Evolutionary conservation across 2,113 vertebrate species (phyloP).

Genomic region (Halcyon malimbica): DNA sequence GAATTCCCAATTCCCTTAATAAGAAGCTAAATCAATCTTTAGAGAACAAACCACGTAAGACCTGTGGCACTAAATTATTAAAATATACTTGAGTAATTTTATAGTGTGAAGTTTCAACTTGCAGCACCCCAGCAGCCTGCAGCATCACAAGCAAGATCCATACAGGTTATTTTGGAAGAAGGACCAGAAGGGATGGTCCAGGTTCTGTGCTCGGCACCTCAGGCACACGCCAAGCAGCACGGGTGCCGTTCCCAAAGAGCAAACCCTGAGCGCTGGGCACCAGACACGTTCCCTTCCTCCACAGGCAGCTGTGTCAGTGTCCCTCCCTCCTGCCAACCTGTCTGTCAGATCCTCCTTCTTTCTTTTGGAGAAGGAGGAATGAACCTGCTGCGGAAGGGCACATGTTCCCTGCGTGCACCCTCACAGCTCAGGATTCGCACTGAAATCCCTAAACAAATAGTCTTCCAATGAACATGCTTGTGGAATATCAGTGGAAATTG

Average conservation of each 20-base stretch:
- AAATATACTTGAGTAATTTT: slow-evolving; percentile 26
- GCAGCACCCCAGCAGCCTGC: background rate
- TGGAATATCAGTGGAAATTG: background rate
- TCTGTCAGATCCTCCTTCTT: background rate
- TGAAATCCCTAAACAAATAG: background rate
- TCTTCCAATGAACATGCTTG: background rate
- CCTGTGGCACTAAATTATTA: slow-evolving; percentile 49
- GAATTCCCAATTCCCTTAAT: slow-evolving; percentile 59
- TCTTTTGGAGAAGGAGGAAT: background rate
- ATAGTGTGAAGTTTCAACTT: background rate
- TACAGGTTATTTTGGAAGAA: background rate
- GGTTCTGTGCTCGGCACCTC: background rate
- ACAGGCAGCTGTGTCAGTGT: accelerated
- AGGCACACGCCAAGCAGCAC: background rate
- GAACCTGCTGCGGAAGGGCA: background rate
- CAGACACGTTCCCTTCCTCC: background rate
- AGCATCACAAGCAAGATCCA: background rate
- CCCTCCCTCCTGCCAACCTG: background rate
- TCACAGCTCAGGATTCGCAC: background rate
- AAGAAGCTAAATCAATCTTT: slow-evolving; percentile 65
- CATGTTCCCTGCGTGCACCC: too few species aligned
- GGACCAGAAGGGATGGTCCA: accelerated
- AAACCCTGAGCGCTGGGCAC: accelerated
- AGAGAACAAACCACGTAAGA: slow-evolving; percentile 43
- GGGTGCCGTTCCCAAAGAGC: background rate